A percentile compares a stretch with the other conserved stretches of the same genome.
Conservation (phyloP, 1,140 invertebrate genomes). For the Cryptotermes secundus region DNA sequence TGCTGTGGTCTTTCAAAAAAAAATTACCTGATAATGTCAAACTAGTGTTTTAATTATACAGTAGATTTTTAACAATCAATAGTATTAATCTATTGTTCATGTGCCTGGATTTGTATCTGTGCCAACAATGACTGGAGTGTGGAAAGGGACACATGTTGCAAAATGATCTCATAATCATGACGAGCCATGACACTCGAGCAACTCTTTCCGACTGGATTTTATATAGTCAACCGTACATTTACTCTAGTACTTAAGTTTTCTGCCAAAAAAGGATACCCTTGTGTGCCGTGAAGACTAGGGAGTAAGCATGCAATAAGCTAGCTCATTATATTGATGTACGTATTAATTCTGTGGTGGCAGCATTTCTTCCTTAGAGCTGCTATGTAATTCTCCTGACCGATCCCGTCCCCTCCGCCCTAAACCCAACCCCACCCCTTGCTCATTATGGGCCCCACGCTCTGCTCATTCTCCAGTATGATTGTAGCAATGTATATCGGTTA, state of each 20-base stretch:
- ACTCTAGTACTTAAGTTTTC: conserved; percentile 36
- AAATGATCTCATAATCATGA: conserved; percentile 36
- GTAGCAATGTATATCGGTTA: background rate
- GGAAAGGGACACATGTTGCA: conserved; percentile 31
- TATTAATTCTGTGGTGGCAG: conserved; percentile 32
- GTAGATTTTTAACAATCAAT: conserved; percentile 39
- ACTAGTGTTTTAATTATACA: conserved; percentile 37
- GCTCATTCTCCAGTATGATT: conserved; percentile 12
- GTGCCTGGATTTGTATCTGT: conserved; percentile 39
- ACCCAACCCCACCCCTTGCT: background rate
- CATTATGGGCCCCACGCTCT: conserved; percentile 22
- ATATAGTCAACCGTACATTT: conserved; percentile 32
- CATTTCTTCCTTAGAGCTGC: conserved; percentile 23
- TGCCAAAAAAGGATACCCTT: conserved; percentile 34
- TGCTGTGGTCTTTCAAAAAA: conserved; percentile 39
- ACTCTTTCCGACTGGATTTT: conserved; percentile 27
- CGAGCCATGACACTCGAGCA: background rate
- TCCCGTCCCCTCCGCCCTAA: background rate
- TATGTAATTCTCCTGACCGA: background rate
- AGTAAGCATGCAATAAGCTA: conserved; percentile 34
- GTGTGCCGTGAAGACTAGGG: conserved; percentile 31
- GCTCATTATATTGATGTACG: conserved; percentile 35
- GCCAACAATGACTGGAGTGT: conserved; percentile 34
- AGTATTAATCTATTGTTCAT: conserved; percentile 39
- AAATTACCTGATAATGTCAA: conserved; percentile 37